Evolutionary conservation across 1,140 invertebrate species (phyloP).

Genomic region (Palaemon carinicauda): DNA sequence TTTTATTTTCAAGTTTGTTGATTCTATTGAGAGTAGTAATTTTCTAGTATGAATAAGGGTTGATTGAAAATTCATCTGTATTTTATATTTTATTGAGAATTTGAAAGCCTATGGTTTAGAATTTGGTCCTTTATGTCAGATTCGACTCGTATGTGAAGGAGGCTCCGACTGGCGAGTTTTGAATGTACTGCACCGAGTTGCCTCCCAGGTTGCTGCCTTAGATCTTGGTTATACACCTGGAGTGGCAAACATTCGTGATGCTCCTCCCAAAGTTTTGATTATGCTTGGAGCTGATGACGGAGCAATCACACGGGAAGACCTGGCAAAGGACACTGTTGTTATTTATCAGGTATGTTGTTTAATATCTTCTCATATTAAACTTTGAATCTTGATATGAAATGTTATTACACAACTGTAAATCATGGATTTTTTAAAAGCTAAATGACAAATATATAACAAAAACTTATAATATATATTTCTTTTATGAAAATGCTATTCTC

Average conservation of each 20-base stretch:
- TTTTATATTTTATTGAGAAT: no score
- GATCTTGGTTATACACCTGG: constrained; percentile 93
- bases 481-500: no score
- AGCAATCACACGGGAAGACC: constrained; percentile 77
- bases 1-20: no score
- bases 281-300: constrained; percentile 93
- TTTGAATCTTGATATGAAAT: no score
- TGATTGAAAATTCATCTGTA: not conserved
- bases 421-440: no score
- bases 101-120: not conserved
- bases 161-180: constrained; percentile 78
- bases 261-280: constrained; percentile 83
- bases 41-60: no score
- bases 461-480: no score
- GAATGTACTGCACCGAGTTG: constrained; percentile 90
- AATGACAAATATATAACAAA: no score
- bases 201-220: constrained; percentile 92
- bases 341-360: constrained; percentile 88
- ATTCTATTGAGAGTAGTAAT: no score
- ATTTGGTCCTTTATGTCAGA: constrained; percentile 43
- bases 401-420: no score
- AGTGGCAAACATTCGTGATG: constrained; percentile 74
- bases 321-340: constrained; percentile 85
- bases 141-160: constrained; percentile 46
- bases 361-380: not conserved